phyloP scores from a whole-genome alignment of 2,797 vertebrate species.

The Argya squamiceps region DNA sequence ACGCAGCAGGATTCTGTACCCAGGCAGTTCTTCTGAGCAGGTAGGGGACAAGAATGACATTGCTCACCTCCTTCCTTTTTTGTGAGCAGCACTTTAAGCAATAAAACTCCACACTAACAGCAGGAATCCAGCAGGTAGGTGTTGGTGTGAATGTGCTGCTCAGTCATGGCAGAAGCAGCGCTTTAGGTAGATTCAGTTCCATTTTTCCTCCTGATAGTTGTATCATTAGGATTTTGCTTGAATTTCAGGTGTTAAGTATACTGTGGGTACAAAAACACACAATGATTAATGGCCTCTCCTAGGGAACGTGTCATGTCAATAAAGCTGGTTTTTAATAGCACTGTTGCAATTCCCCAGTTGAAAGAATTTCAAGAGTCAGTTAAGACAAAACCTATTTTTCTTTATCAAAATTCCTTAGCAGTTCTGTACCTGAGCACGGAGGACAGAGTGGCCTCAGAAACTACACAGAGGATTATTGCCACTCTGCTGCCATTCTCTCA shows the following conservation, averaged over 20 bases:
- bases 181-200: not conserved
- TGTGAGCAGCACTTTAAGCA: not conserved
- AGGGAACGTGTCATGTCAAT: conserved; percentile 11
- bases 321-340: conserved; percentile 9
- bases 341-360: not conserved
- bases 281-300: not conserved
- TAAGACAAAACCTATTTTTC: conserved; percentile 49
- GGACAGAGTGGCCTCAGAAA: not conserved
- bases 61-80: not conserved
- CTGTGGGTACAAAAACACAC: not conserved
- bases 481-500: not conserved
- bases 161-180: not conserved
- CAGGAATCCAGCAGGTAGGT: not conserved
- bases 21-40: not conserved
- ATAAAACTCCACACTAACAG: not conserved
- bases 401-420: not conserved
- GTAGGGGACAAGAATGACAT: not conserved
- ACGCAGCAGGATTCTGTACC: not conserved
- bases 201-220: not conserved
- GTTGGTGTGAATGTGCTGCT: not conserved
- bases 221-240: conserved; percentile 1
- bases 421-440: not conserved
- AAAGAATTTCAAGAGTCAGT: conserved; percentile 8
- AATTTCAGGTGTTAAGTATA: not conserved
- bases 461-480: not conserved